Conservation (phyloP, 1,140 invertebrate species). For the Psix sp. region DNA sequence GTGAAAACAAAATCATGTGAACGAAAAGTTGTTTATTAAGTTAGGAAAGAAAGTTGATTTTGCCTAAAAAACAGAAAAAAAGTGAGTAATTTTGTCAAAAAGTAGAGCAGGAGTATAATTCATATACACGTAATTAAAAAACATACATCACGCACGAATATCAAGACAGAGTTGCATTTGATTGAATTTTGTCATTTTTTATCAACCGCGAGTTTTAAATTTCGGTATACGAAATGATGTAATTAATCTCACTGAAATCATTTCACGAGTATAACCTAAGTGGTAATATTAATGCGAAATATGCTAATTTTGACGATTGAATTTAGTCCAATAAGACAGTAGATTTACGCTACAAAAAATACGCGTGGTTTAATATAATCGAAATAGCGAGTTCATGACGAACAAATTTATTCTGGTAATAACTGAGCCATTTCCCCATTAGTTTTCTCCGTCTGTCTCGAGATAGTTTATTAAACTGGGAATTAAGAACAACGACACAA, state of each 20-base stretch:
- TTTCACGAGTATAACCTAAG: no score
- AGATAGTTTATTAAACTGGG: slow-evolving; percentile 40
- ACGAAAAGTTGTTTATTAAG: slow-evolving; percentile 24
- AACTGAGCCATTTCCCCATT: slow-evolving; percentile 27
- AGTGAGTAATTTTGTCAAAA: slow-evolving; percentile 55
- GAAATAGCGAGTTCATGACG: slow-evolving; percentile 14
- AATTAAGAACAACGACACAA: slow-evolving; percentile 30
- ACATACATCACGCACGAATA: slow-evolving; percentile 41
- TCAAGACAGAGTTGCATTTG: slow-evolving; percentile 50
- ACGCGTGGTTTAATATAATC: slow-evolving; percentile 20
- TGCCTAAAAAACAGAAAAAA: slow-evolving; percentile 46
- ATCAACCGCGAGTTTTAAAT: slow-evolving; percentile 1
- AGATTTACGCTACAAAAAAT: slow-evolving; percentile 7
- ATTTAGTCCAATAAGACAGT: neutral
- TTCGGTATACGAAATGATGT: neutral
- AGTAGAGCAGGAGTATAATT: slow-evolving; percentile 46
- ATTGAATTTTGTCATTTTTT: slow-evolving; percentile 33
- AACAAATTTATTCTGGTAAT: slow-evolving; percentile 42
- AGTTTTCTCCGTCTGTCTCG: slow-evolving; percentile 26
- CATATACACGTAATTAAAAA: slow-evolving; percentile 60
- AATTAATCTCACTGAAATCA: neutral
- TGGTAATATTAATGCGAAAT: neutral
- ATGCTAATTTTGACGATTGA: slow-evolving; percentile 8
- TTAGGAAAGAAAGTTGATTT: slow-evolving; percentile 52
- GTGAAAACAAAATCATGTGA: neutral